These are phyloP conservation scores for Callinectes sapidus DNA, from an alignment of 2,888 invertebrate species.

Conservation along the genomic window DNA sequence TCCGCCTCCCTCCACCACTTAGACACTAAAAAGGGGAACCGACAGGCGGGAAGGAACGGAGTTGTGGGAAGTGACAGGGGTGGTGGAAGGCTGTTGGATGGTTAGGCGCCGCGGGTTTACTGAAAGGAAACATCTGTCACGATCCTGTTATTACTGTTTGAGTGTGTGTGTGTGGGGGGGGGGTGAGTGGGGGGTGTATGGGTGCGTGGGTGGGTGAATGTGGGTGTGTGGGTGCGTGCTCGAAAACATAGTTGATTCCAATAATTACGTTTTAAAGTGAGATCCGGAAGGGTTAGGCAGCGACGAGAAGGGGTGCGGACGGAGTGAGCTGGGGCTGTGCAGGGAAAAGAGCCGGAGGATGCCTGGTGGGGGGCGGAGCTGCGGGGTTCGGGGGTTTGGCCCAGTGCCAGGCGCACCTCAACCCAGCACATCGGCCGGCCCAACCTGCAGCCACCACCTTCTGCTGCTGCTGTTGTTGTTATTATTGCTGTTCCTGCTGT, in stretches of 20 bases:
- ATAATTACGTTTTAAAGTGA: conserved; percentile 9
- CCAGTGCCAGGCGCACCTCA: conserved; percentile 44
- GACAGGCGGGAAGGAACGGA: background rate
- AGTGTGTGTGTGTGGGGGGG: conserved; percentile 45
- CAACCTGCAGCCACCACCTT: background rate
- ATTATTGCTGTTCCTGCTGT: too few species aligned
- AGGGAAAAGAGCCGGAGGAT: background rate
- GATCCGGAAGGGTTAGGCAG: conserved; percentile 13
- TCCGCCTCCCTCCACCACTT: background rate
- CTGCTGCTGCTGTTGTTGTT: too few species aligned
- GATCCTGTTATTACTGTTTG: background rate
- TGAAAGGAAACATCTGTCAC: background rate
- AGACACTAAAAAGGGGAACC: background rate
- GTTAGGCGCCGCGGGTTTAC: background rate
- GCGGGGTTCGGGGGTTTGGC: background rate
- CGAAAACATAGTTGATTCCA: conserved; percentile 15
- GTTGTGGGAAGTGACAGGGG: too few species aligned
- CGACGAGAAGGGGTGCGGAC: background rate
- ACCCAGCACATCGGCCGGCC: background rate
- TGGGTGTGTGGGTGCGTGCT: too few species aligned
- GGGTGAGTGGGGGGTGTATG: too few species aligned
- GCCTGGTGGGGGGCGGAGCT: background rate
- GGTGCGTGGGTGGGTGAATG: too few species aligned
- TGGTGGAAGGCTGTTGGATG: too few species aligned
- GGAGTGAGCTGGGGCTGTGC: background rate